These are phyloP conservation scores for Vanacampus margaritifer DNA, from an alignment of 2,113 vertebrate genomes.

Conservation along the genomic window DNA sequence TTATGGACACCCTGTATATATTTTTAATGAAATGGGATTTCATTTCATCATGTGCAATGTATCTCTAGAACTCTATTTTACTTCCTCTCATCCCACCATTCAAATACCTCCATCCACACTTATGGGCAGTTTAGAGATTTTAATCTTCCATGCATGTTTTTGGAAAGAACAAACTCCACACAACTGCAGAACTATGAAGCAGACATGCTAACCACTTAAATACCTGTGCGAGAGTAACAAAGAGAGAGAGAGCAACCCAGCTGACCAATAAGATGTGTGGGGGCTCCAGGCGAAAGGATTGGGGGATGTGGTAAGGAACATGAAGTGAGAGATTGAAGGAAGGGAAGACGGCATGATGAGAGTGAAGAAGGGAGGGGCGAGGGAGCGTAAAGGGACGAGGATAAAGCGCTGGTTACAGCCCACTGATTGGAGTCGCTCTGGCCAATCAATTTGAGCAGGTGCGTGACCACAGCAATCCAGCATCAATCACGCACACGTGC, in stretches of 20 bases:
- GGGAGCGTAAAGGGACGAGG: constrained; percentile 4
- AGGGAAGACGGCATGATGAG: neutral
- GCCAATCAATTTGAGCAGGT: constrained; percentile 56
- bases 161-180: no score
- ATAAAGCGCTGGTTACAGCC: constrained; percentile 30
- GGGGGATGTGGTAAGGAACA: constrained; percentile 5
- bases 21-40: no score
- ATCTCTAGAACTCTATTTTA: no score
- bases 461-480: constrained; percentile 39
- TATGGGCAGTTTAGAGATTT: no score
- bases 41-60: no score
- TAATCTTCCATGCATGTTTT: no score
- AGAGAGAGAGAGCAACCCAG: constrained; percentile 36
- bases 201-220: neutral
- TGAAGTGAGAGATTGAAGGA: neutral
- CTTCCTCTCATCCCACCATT: no score
- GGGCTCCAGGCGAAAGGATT: neutral
- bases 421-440: constrained; percentile 43
- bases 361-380: neutral
- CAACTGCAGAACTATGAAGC: neutral
- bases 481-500: constrained; percentile 42
- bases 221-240: constrained; percentile 7
- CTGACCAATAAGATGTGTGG: constrained; percentile 39
- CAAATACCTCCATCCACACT: no score
- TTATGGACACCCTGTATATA: no score